Percentiles rank a stretch among this genome's conserved stretches.
These are phyloP conservation scores for Drosophila cyrtoloma DNA, from an alignment of 2,888 invertebrate species.

Conservation along the genomic window DNA sequence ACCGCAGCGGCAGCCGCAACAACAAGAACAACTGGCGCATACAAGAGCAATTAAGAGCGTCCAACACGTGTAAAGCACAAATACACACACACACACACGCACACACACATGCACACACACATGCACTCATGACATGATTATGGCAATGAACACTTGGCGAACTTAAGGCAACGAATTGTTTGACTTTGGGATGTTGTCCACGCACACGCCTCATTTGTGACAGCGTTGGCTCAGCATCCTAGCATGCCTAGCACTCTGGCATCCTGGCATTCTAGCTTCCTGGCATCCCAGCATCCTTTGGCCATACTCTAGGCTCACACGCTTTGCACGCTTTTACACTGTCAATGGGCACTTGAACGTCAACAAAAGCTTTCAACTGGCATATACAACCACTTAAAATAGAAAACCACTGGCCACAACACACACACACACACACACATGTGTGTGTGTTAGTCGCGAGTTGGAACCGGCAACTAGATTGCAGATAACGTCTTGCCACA, in stretches of 20 bases:
- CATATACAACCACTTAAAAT: constrained; percentile 80
- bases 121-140: constrained; percentile 64
- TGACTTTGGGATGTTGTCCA: constrained; percentile 26
- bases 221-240: background rate
- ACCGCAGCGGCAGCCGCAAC: constrained; percentile 29
- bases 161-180: constrained; percentile 34
- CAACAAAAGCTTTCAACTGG: constrained; percentile 79
- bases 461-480: constrained; percentile 54
- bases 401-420: constrained; percentile 61
- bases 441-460: constrained; percentile 66
- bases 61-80: constrained; percentile 53
- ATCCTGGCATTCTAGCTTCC: background rate
- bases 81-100: constrained; percentile 5
- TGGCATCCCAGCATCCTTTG: background rate
- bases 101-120: constrained; percentile 10
- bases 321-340: constrained; percentile 69
- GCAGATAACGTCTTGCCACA: constrained; percentile 39
- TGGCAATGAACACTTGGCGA: constrained; percentile 48
- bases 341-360: constrained; percentile 79
- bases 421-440: constrained; percentile 17
- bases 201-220: constrained; percentile 14
- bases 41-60: constrained; percentile 72
- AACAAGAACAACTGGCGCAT: constrained; percentile 34
- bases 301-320: background rate
- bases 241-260: background rate